These are phyloP conservation scores for Mixornis gularis DNA, from an alignment of 2,113 vertebrate species.

Conservation along the genomic window DNA sequence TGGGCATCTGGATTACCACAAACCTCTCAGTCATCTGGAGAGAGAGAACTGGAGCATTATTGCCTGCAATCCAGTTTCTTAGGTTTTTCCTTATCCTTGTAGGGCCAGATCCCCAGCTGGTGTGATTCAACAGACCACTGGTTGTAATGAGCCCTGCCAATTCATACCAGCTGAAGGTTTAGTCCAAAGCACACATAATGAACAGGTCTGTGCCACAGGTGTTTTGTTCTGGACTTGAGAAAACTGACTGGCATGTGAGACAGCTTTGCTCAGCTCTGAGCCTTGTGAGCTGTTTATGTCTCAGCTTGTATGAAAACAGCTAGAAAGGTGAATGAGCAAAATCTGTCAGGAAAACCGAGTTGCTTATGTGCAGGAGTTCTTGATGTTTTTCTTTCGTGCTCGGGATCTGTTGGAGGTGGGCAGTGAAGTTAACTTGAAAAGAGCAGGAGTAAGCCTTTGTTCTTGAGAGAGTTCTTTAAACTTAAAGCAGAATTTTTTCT, in stretches of 20 bases:
- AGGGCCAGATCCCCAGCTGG: neutral
- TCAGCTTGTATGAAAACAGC: neutral
- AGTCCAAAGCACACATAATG: neutral
- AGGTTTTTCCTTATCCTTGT: neutral
- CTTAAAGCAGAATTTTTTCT: neutral
- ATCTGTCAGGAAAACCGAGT: neutral
- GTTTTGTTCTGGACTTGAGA: neutral
- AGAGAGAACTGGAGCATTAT: neutral
- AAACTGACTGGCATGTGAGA: neutral
- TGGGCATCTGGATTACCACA: slow-evolving; percentile 15
- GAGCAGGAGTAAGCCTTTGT: neutral
- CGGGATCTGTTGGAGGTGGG: neutral
- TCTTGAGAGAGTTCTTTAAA: slow-evolving; percentile 42
- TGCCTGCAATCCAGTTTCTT: slow-evolving; percentile 6
- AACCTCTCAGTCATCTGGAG: neutral
- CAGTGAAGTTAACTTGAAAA: slow-evolving; percentile 20
- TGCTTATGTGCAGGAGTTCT: neutral
- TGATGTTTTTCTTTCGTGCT: neutral
- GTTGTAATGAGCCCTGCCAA: neutral
- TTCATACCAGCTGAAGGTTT: neutral
- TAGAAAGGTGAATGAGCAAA: neutral
- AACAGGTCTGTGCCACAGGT: neutral
- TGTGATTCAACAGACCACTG: neutral
- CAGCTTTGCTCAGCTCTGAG: neutral
- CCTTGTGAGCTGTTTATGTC: neutral